Evolutionary conservation across 2,113 vertebrate genomes (phyloP).

Genomic region (Bombycilla garrulus): DNA sequence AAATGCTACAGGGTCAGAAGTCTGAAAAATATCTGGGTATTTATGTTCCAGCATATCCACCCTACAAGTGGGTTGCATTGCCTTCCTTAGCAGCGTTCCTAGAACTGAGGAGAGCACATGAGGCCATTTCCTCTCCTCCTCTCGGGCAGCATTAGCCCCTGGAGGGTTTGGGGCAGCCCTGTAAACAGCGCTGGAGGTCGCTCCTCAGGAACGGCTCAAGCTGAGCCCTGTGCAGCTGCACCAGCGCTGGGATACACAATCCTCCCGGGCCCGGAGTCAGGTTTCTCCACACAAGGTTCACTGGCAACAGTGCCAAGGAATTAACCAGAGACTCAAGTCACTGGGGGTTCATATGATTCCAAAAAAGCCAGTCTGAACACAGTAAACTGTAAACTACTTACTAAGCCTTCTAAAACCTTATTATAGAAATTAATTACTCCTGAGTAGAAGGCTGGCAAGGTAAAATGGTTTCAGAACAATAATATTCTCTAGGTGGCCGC

Average conservation of each 20-base stretch:
- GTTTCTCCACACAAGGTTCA: constrained; percentile 21
- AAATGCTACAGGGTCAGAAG: background rate
- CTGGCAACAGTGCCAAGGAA: background rate
- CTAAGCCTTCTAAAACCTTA: constrained; percentile 13
- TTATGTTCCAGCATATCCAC: background rate
- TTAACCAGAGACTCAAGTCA: constrained; percentile 21
- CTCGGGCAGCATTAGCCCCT: background rate
- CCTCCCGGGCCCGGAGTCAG: constrained; percentile 5
- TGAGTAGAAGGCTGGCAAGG: background rate
- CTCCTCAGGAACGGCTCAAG: background rate
- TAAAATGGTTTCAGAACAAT: background rate
- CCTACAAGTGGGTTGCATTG: background rate
- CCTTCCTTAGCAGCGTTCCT: background rate
- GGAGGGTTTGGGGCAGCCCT: background rate
- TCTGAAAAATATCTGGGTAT: background rate
- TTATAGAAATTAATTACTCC: constrained; percentile 12
- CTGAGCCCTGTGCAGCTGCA: background rate
- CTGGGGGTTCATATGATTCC: background rate
- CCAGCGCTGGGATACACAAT: background rate
- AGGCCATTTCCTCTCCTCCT: background rate
- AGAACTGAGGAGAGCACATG: background rate
- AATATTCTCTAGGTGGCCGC: background rate
- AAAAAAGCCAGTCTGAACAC: background rate
- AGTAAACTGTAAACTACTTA: background rate
- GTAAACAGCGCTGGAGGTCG: background rate